A percentile compares a stretch with the other conserved stretches of the same genome.
Evolutionary conservation across 2,888 invertebrate genomes (phyloP).

Genomic region (Theretra japonica): DNA sequence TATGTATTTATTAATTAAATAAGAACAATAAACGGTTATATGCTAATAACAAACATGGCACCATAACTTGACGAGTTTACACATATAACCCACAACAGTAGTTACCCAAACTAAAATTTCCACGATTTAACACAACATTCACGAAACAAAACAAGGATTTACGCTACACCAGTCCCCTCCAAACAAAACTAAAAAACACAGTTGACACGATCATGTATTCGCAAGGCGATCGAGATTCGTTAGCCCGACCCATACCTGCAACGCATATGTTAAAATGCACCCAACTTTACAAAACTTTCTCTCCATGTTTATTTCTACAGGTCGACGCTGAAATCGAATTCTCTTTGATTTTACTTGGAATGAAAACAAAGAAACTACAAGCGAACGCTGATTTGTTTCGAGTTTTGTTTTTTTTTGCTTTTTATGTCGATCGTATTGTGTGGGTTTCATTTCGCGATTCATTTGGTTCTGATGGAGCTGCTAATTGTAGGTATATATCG

Average conservation of each 20-base stretch:
- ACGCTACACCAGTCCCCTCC: neutral
- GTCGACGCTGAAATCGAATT: slow-evolving; percentile 81
- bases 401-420: slow-evolving; percentile 26
- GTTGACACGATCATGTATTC: slow-evolving; percentile 77
- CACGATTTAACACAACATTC: neutral
- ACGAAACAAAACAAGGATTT: too few relatives aligned
- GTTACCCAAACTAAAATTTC: neutral
- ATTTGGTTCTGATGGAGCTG: slow-evolving; percentile 8
- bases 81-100: too few relatives aligned
- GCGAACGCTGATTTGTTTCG: slow-evolving; percentile 31
- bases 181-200: slow-evolving; percentile 50
- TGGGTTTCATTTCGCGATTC: neutral
- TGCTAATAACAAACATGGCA: too few relatives aligned
- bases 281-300: slow-evolving; percentile 69
- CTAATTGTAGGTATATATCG: neutral
- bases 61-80: too few relatives aligned
- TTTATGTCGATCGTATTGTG: neutral
- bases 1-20: too few relatives aligned
- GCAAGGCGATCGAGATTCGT: slow-evolving; percentile 73
- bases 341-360: slow-evolving; percentile 71
- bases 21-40: too few relatives aligned
- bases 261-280: slow-evolving; percentile 79
- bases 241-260: slow-evolving; percentile 78
- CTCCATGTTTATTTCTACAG: slow-evolving; percentile 76
- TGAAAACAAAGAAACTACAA: slow-evolving; percentile 60